Evolutionary conservation across 92 coral and sea anemone species (phyloP).

Genomic region (Epizoanthus fatuus): DNA sequence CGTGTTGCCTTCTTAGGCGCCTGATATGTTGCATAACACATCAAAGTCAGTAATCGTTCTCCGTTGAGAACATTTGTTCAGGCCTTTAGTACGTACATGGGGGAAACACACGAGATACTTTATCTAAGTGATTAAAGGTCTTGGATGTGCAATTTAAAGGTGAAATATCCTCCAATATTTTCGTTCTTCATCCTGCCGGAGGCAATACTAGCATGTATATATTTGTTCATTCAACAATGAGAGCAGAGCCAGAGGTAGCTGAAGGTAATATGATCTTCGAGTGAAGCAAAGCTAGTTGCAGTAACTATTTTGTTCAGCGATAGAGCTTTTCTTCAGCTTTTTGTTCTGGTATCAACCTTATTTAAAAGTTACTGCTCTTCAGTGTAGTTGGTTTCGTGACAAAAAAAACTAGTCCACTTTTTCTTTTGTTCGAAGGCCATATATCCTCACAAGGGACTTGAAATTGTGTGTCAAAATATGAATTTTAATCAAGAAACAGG

Average conservation of each 20-base stretch:
- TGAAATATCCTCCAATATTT: neutral
- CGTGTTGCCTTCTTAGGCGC: conserved; percentile 5
- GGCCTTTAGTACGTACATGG: neutral
- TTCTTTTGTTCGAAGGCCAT: too few relatives aligned
- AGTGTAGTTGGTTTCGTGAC: too few relatives aligned
- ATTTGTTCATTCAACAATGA: neutral
- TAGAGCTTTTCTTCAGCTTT: neutral
- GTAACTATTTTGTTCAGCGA: too few relatives aligned
- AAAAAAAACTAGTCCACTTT: too few relatives aligned
- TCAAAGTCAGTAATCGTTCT: neutral
- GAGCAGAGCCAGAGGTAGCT: neutral
- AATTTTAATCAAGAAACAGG: too few relatives aligned
- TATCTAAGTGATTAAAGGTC: neutral
- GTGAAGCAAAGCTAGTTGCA: neutral
- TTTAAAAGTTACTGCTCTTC: too few relatives aligned
- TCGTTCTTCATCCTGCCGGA: neutral
- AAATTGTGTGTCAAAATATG: too few relatives aligned
- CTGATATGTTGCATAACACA: neutral
- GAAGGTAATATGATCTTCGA: neutral
- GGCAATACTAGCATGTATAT: neutral
- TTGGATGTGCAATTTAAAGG: neutral
- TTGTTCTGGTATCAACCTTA: neutral
- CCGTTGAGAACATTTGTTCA: neutral
- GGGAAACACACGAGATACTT: neutral
- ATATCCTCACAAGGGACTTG: too few relatives aligned